phyloP scores from a whole-genome alignment of 2,113 vertebrate genomes.

The Nothoprocta pentlandii region DNA sequence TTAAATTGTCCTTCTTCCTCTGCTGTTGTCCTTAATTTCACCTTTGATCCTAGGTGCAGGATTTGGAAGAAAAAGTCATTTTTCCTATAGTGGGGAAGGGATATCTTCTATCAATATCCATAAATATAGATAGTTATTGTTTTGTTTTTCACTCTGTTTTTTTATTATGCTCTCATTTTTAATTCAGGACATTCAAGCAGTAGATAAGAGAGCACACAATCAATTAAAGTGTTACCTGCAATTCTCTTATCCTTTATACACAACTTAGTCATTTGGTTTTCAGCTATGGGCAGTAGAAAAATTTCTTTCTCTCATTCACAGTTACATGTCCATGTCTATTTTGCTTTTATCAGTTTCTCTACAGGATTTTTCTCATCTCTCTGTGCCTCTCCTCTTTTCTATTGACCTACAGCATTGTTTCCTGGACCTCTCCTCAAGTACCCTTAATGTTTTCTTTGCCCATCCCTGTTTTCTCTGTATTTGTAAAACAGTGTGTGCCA shows the following conservation, averaged over 20 bases:
- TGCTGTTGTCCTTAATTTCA: background rate
- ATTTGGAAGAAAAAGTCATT: conserved; percentile 15
- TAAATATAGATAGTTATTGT: background rate
- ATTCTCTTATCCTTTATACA: background rate
- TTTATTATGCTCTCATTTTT: background rate
- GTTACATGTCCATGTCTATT: background rate
- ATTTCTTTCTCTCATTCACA: background rate
- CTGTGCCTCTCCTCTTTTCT: background rate
- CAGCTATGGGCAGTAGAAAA: background rate
- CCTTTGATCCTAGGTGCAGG: background rate
- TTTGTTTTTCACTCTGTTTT: background rate
- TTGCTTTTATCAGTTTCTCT: background rate
- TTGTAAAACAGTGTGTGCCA: background rate
- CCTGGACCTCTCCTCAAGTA: background rate
- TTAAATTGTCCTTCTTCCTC: background rate
- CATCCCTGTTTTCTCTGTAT: background rate
- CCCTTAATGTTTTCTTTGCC: background rate
- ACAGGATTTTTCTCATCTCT: background rate
- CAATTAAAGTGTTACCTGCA: background rate
- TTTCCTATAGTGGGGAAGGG: background rate
- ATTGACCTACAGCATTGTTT: background rate
- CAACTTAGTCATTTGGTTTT: background rate
- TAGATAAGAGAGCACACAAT: background rate
- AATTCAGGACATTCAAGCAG: background rate
- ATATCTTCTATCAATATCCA: background rate